Percentiles rank a stretch among this genome's conserved stretches.
These are phyloP conservation scores for Megalops atlanticus DNA, from an alignment of 2,113 vertebrate genomes.

Conservation along the genomic window DNA sequence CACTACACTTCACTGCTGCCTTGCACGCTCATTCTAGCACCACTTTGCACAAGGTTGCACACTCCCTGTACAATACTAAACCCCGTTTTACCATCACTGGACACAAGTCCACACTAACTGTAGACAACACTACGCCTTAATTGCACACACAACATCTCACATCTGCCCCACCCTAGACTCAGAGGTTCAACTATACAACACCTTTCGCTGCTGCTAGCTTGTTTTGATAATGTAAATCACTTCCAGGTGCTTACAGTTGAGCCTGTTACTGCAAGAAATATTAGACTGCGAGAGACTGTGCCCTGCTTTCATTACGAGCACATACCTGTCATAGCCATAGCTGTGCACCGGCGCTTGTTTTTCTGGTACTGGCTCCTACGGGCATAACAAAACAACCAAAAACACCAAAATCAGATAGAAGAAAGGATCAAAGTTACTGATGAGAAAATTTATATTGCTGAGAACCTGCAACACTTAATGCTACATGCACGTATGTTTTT, in stretches of 20 bases:
- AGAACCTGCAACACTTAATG: not conserved
- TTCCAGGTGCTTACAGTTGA: too few relatives aligned
- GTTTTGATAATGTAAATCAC: not conserved
- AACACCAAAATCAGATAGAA: too few relatives aligned
- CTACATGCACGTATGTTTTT: not conserved
- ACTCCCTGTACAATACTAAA: too few relatives aligned
- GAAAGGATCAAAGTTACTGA: not conserved
- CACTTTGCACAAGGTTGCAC: too few relatives aligned
- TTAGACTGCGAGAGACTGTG: not conserved
- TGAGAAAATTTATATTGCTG: not conserved
- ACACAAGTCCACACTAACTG: too few relatives aligned
- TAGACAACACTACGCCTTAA: too few relatives aligned
- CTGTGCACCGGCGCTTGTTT: conserved; percentile 18
- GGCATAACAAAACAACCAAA: not conserved
- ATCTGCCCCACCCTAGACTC: too few relatives aligned
- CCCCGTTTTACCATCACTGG: too few relatives aligned
- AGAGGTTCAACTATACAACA: too few relatives aligned
- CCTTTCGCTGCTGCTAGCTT: not conserved
- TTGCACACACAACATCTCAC: too few relatives aligned
- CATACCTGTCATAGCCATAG: conserved; percentile 27
- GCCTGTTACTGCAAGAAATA: too few relatives aligned
- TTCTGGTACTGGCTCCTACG: conserved; percentile 16
- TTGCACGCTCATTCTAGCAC: too few relatives aligned
- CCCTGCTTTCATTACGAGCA: not conserved
- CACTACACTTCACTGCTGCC: not conserved